These are phyloP conservation scores for Mycalesis mineus DNA, from an alignment of 2,888 invertebrate genomes.

Conservation along the genomic window DNA sequence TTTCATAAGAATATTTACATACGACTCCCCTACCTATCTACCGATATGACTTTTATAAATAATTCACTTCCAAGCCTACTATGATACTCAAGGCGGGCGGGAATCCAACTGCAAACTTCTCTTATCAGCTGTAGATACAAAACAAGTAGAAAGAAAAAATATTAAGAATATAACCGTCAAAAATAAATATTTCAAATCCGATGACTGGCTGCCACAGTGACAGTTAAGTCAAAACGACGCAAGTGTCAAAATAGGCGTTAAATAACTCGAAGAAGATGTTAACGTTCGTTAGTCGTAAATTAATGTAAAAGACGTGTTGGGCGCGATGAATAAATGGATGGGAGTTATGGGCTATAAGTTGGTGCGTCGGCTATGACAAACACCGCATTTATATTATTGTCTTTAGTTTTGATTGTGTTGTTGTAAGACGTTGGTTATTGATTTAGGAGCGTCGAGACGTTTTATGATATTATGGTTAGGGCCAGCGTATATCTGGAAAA, in stretches of 20 bases:
- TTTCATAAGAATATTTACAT: no score
- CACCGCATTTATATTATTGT: conserved; percentile 54
- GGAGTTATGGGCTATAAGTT: conserved; percentile 72
- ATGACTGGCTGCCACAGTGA: conserved; percentile 56
- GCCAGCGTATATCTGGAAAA: no score
- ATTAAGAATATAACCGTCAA: no score
- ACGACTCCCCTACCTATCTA: no score
- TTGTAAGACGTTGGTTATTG: conserved; percentile 17
- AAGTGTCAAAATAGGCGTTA: conserved; percentile 73
- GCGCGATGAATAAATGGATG: conserved; percentile 68
- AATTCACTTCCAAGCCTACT: no score
- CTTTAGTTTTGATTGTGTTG: conserved; percentile 33
- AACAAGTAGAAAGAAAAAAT: no score
- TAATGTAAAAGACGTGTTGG: conserved; percentile 60
- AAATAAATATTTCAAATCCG: conserved; percentile 42
- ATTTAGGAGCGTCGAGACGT: not conserved
- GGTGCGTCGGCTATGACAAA: conserved; percentile 52
- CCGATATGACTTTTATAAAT: no score
- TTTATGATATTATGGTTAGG: not conserved
- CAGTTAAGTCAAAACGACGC: conserved; percentile 60
- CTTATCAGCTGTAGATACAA: no score
- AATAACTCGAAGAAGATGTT: conserved; percentile 69
- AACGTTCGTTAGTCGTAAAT: conserved; percentile 71
- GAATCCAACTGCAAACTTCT: no score
- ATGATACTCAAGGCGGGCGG: no score